A percentile compares a stretch with the other conserved stretches of the same genome.
Evolutionary conservation across 2,113 vertebrate genomes (phyloP).

Genomic region (Falcunculus frontatus): DNA sequence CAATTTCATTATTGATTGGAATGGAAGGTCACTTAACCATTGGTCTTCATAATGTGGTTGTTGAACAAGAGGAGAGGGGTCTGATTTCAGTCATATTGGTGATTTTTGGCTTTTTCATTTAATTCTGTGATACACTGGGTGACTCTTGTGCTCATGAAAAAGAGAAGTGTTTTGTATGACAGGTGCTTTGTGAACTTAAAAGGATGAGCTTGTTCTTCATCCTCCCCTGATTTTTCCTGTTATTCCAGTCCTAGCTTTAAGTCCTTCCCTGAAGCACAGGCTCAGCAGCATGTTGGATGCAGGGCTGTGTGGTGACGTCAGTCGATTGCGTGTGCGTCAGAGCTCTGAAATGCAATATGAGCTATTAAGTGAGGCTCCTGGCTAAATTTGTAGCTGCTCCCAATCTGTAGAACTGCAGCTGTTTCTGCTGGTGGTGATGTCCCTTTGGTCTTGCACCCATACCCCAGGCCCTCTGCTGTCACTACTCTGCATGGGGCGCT

Average conservation of each 20-base stretch:
- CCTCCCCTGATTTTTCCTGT: conserved; percentile 11
- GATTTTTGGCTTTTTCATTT: background rate
- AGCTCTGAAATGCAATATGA: background rate
- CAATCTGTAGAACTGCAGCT: background rate
- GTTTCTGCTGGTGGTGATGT: background rate
- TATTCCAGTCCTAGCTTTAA: background rate
- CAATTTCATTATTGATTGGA: background rate
- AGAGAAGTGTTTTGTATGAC: background rate
- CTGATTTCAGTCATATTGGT: background rate
- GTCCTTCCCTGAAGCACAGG: background rate
- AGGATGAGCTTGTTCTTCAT: background rate
- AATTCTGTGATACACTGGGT: background rate
- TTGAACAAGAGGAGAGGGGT: background rate
- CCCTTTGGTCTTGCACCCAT: background rate
- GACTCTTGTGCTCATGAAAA: background rate
- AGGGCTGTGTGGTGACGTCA: background rate
- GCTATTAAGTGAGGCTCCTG: background rate
- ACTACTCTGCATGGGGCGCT: accelerated
- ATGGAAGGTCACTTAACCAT: background rate
- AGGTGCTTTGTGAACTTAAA: background rate
- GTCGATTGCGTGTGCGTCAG: background rate
- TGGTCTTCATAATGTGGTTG: background rate
- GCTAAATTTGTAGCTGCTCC: background rate
- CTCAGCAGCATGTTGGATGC: background rate
- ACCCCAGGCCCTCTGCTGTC: background rate